Conservation (phyloP, 2,113 vertebrate species). For the Phoenicopterus ruber region DNA sequence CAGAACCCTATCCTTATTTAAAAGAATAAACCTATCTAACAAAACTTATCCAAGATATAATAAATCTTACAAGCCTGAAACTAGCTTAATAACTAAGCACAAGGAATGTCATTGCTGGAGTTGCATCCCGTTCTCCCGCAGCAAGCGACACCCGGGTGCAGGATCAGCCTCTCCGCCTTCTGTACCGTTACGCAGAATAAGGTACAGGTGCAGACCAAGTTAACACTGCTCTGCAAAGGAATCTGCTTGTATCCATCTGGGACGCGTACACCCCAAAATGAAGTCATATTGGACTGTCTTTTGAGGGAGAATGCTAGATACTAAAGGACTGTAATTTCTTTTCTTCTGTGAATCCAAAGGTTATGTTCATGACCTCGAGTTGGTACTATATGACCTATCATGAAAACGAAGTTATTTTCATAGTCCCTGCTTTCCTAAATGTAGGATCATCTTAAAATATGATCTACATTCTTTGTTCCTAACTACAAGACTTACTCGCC, state of each 20-base stretch:
- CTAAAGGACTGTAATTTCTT: background rate
- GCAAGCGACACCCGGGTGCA: accelerated
- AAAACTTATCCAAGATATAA: background rate
- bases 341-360: background rate
- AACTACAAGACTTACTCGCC: background rate
- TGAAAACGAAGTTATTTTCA: background rate
- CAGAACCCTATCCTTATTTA: background rate
- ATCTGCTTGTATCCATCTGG: too few relatives aligned
- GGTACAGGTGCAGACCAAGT: background rate
- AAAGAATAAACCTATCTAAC: background rate
- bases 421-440: background rate
- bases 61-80: background rate
- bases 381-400: background rate
- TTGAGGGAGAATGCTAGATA: background rate
- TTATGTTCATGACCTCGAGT: background rate
- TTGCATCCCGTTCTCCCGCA: accelerated
- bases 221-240: background rate
- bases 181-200: background rate
- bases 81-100: background rate
- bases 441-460: background rate
- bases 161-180: background rate
- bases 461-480: background rate
- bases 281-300: background rate
- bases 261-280: background rate
- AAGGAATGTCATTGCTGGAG: background rate